phyloP scores from a whole-genome alignment of 1,140 invertebrate genomes.

The Melanaphis sacchari region DNA sequence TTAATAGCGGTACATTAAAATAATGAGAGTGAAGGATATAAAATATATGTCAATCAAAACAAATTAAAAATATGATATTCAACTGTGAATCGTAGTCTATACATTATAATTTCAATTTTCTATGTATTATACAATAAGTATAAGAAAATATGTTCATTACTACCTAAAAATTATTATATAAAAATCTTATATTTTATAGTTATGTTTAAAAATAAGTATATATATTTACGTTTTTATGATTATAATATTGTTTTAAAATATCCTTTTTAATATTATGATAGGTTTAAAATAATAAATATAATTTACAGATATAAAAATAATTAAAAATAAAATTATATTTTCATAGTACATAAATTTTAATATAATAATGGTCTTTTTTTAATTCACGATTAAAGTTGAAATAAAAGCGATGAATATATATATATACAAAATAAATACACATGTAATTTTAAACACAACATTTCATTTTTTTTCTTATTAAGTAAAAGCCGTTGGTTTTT shows the following conservation, averaged over 20 bases:
- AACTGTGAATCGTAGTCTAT: not conserved
- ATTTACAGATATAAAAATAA: not conserved
- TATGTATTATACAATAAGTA: not conserved
- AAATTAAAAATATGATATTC: not conserved
- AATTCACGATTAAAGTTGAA: not conserved
- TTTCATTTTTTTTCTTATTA: constrained; percentile 22
- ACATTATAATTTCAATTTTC: not conserved
- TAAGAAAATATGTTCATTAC: not conserved
- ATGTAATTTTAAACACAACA: constrained; percentile 18
- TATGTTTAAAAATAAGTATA: not conserved
- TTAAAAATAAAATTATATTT: not conserved
- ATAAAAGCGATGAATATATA: constrained; percentile 14
- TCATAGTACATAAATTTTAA: not conserved
- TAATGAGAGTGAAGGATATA: not conserved
- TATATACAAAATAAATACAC: constrained; percentile 22
- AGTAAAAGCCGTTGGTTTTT: not conserved
- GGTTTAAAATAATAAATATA: not conserved
- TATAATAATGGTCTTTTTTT: not conserved
- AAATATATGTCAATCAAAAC: too few relatives aligned
- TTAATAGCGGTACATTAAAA: too few relatives aligned
- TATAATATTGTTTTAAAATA: not conserved
- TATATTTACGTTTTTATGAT: not conserved
- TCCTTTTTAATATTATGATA: not conserved
- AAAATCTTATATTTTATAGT: not conserved
- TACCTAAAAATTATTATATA: too few relatives aligned